These are phyloP conservation scores for Micromussa lordhowensis DNA, from an alignment of 92 coral and sea anemone species.

Conservation along the genomic window DNA sequence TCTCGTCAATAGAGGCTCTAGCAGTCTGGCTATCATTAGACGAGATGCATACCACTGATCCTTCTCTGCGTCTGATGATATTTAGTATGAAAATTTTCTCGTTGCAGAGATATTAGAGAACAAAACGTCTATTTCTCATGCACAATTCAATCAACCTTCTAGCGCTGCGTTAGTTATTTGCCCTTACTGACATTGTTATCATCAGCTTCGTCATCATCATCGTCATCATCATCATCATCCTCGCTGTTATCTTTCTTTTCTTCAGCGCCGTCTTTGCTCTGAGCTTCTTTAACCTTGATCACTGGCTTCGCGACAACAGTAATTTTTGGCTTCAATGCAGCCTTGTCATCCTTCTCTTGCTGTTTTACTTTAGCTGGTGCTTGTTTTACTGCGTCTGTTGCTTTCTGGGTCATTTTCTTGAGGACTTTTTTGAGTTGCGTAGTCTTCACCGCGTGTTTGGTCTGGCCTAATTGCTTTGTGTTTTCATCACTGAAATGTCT, in stretches of 20 bases:
- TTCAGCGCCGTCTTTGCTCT: background rate
- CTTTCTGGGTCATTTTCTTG: constrained; percentile 15
- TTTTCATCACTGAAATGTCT: constrained; percentile 46
- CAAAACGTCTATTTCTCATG: too few relatives aligned
- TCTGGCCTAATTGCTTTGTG: background rate
- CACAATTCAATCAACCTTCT: too few relatives aligned
- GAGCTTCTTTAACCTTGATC: constrained; percentile 16
- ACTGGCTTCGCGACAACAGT: constrained; percentile 17
- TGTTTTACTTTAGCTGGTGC: constrained; percentile 24
- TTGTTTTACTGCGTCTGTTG: constrained; percentile 24
- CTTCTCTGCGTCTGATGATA: too few relatives aligned
- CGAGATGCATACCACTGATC: too few relatives aligned
- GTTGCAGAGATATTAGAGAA: too few relatives aligned
- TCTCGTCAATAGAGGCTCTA: too few relatives aligned
- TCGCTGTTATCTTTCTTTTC: background rate
- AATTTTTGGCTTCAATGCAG: constrained; percentile 14
- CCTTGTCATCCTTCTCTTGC: background rate
- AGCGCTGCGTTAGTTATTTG: too few relatives aligned
- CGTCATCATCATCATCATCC: constrained; percentile 3
- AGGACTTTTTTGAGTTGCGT: constrained; percentile 15
- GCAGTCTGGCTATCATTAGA: too few relatives aligned
- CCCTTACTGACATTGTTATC: constrained; percentile 6
- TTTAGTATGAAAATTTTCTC: too few relatives aligned
- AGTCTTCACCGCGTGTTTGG: background rate
- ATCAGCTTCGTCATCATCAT: constrained; percentile 15